A percentile compares a stretch with the other conserved stretches of the same genome.
Conservation (phyloP, 2,113 vertebrate species). For the Suricata suricatta region DNA sequence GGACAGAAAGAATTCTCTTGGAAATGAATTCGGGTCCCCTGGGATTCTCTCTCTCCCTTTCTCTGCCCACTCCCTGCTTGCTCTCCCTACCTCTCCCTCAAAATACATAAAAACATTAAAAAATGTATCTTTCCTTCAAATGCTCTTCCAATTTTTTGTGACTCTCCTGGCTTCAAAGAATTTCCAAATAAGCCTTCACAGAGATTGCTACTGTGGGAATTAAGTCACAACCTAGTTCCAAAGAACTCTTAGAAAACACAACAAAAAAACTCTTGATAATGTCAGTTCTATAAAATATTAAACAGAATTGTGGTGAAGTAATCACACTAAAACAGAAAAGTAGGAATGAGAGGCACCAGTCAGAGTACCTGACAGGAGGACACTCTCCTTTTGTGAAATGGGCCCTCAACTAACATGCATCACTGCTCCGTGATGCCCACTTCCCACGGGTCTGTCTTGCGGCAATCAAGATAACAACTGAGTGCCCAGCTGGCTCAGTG, state of each 20-base stretch:
- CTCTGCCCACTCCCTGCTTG: too few species aligned
- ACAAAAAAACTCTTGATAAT: background rate
- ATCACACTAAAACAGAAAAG: background rate
- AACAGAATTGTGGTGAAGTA: background rate
- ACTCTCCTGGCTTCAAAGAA: background rate
- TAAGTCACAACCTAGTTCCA: background rate
- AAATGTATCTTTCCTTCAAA: background rate
- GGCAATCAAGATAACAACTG: background rate
- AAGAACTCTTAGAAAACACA: background rate
- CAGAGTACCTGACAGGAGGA: background rate
- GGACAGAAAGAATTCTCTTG: too few species aligned
- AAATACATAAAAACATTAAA: too few species aligned
- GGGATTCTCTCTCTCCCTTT: too few species aligned
- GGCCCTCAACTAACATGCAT: background rate
- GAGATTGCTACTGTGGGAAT: background rate
- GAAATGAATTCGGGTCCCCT: too few species aligned
- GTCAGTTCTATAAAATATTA: conserved; percentile 28
- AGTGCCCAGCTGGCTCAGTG: too few species aligned
- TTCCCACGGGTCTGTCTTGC: background rate
- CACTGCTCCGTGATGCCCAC: background rate
- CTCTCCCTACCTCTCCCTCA: too few species aligned
- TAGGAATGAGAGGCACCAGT: background rate
- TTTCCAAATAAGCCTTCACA: background rate
- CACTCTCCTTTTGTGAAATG: background rate
- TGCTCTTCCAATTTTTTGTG: background rate